A percentile compares a stretch with the other conserved stretches of the same genome.
Evolutionary conservation across 2,888 invertebrate species (phyloP).

Genomic region (Diloba caeruleocephala): DNA sequence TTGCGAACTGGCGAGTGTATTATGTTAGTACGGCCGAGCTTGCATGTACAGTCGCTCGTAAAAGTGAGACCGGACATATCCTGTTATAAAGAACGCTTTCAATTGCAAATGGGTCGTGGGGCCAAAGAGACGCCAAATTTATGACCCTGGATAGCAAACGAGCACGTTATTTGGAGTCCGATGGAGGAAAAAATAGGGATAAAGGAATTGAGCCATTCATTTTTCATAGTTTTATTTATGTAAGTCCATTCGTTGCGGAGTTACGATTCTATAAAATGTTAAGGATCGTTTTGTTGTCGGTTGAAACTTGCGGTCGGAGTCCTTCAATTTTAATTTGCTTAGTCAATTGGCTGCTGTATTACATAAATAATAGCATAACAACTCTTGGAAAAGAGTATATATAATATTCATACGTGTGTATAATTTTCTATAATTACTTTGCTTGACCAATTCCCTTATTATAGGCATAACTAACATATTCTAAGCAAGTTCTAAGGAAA

Average conservation of each 20-base stretch:
- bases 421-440: no score
- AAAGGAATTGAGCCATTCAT: constrained; percentile 80
- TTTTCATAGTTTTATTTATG: constrained; percentile 84
- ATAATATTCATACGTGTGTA: no score
- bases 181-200: constrained; percentile 78
- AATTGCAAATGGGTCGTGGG: constrained; percentile 85
- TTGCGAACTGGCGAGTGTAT: constrained; percentile 42
- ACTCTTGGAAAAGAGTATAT: no score
- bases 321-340: constrained; percentile 41
- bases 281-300: constrained; percentile 43
- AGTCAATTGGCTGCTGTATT: constrained; percentile 10
- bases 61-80: constrained; percentile 81
- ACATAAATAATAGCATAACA: background rate
- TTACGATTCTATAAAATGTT: constrained; percentile 75
- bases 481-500: no score
- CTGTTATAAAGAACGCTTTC: constrained; percentile 85
- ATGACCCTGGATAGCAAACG: constrained; percentile 78
- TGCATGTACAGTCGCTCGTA: constrained; percentile 65
- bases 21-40: constrained; percentile 36
- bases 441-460: no score
- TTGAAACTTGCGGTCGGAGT: constrained; percentile 31
- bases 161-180: constrained; percentile 79
- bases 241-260: constrained; percentile 70
- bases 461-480: no score
- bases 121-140: constrained; percentile 78